Evolutionary conservation across 2,888 invertebrate species (phyloP).

Genomic region (Zeuzera pyrina): DNA sequence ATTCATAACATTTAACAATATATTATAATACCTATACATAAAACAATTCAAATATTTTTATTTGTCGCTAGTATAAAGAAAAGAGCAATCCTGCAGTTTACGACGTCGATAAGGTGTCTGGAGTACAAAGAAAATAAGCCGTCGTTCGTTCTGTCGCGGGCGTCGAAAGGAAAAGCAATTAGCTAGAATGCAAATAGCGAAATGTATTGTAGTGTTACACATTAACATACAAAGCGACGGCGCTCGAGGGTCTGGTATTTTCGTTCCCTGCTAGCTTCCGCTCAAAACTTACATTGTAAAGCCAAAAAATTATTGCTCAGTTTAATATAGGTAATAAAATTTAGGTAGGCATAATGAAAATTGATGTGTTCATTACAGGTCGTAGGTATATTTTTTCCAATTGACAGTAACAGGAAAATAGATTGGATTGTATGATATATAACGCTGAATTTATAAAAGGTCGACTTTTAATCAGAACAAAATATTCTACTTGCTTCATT

Average conservation of each 20-base stretch:
- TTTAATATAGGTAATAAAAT: neutral
- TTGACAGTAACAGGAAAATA: no score
- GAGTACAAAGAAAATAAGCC: constrained; percentile 40
- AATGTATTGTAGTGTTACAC: constrained; percentile 53
- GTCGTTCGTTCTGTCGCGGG: constrained; percentile 32
- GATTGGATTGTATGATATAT: no score
- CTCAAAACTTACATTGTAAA: constrained; percentile 37
- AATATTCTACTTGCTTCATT: no score
- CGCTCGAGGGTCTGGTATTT: constrained; percentile 30
- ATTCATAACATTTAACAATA: no score
- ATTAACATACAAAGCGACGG: constrained; percentile 58
- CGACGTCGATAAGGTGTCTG: constrained; percentile 35
- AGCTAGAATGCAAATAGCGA: constrained; percentile 57
- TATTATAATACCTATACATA: no score
- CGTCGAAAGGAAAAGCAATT: constrained; percentile 64
- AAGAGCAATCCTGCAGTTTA: constrained; percentile 19
- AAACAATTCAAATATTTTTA: no score
- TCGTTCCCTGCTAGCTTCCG: constrained; percentile 37
- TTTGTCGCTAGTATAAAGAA: constrained; percentile 7
- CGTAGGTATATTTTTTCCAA: no score
- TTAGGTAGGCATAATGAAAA: neutral
- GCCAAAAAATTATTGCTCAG: constrained; percentile 27
- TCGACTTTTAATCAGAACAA: no score
- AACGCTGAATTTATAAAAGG: no score
- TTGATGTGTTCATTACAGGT: no score